A percentile compares a stretch with the other conserved stretches of the same genome.
These are phyloP conservation scores for Tetramorium bicarinatum DNA, from an alignment of 2,888 invertebrate species.

Conservation along the genomic window DNA sequence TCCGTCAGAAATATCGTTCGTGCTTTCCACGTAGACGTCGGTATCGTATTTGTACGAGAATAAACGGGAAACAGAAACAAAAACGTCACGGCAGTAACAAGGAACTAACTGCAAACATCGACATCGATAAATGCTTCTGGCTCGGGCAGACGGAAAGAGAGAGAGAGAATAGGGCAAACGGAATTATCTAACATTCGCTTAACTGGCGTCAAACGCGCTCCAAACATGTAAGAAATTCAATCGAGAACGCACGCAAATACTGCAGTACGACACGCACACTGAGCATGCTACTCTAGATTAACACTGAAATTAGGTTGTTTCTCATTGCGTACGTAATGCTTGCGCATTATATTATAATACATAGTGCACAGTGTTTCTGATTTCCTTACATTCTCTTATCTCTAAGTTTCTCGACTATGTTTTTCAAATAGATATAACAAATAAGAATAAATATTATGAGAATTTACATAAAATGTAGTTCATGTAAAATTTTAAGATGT, in stretches of 20 bases:
- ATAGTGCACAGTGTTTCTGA: too few species aligned
- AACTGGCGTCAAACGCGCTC: constrained; percentile 43
- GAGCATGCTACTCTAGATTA: constrained; percentile 10
- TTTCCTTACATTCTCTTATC: not conserved
- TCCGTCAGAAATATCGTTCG: constrained; percentile 45
- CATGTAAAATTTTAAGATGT: not conserved
- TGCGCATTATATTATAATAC: constrained; percentile 1
- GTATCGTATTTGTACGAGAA: constrained; percentile 40
- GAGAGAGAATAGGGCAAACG: not conserved
- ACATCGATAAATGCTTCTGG: constrained; percentile 22
- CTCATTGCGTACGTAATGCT: constrained; percentile 7
- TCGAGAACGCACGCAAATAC: constrained; percentile 46
- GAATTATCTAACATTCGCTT: constrained; percentile 39
- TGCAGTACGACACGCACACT: constrained; percentile 29
- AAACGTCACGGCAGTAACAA: not conserved
- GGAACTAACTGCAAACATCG: constrained; percentile 7
- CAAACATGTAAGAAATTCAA: constrained; percentile 54
- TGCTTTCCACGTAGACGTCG: constrained; percentile 26
- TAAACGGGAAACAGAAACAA: constrained; percentile 30
- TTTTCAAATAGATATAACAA: not conserved
- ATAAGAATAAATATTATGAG: not conserved
- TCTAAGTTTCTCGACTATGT: not conserved
- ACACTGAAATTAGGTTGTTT: constrained; percentile 24
- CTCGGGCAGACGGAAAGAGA: not conserved
- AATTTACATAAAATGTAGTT: not conserved